Percentiles rank a stretch among this genome's conserved stretches.
phyloP scores from a whole-genome alignment of 2,113 vertebrate species.

The Puntigrus tetrazona region DNA sequence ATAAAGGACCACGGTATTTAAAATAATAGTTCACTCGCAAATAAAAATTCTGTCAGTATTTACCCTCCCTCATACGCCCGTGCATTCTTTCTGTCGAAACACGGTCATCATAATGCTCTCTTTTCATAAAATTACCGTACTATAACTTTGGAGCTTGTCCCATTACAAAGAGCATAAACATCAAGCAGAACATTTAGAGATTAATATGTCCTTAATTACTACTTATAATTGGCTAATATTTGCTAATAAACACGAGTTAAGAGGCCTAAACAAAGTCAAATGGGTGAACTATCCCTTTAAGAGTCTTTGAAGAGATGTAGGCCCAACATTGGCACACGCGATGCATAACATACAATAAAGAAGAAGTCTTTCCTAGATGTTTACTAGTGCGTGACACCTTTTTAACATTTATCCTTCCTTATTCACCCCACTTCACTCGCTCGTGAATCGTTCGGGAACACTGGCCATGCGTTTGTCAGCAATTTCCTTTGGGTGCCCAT shows the following conservation, averaged over 20 bases:
- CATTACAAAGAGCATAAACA: neutral
- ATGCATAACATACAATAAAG: neutral
- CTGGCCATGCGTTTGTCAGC: conserved; percentile 16
- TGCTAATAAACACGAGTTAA: too few species aligned
- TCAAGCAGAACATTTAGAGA: neutral
- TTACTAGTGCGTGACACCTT: conserved; percentile 14
- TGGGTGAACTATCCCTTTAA: conserved; percentile 53
- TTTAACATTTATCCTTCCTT: conserved; percentile 6
- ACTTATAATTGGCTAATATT: too few species aligned
- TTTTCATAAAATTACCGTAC: too few species aligned
- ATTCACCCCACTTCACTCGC: neutral
- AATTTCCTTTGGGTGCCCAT: conserved; percentile 25
- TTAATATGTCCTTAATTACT: too few species aligned
- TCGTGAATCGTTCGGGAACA: conserved; percentile 31
- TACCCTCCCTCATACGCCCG: too few species aligned
- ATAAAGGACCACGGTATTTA: neutral
- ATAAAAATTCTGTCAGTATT: too few species aligned
- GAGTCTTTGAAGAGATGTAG: neutral
- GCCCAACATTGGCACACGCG: neutral
- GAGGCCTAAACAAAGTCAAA: too few species aligned
- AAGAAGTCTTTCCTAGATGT: neutral
- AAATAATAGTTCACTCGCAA: neutral
- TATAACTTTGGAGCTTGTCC: neutral
- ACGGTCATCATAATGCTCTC: too few species aligned
- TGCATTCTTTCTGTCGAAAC: too few species aligned